Evolutionary conservation across 1,140 invertebrate genomes (phyloP), one percentile per base, ranked within the genome.

Genomic region (Drosophila bifasciata): DNA sequence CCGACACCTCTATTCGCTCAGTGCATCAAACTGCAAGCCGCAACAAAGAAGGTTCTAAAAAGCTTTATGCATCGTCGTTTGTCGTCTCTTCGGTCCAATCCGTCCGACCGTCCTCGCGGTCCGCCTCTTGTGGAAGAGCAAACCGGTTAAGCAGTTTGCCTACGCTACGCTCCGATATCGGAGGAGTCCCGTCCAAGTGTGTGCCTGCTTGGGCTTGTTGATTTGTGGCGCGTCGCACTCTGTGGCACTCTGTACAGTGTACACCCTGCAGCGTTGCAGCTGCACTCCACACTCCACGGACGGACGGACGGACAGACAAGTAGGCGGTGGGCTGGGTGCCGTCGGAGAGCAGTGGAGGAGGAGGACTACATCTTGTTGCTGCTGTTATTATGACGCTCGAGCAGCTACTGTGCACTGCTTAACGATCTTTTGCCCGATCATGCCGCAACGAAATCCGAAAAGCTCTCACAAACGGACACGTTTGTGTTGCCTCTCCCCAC

Each of bases 361-460:
- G 55, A 71, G 61, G 25, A 25, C 60, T 67, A 84, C 79, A 84
- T 79, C 76, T 86, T 88, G 83, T 88, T 88, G 83, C 76, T 88
- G 83, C 83, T 81, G 78, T 88, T 88, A 88, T 88, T 88, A 88
- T 88, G 83, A 88, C 78, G 83, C 83, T 88, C 75, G 69, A 83
- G 78, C 75, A 88, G 83, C 83, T 88, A 88, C 83, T 88, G 83
- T 88, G 83, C 83, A 88, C 62, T 79, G 79, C 78, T 88, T 88
- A 88, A 88, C 83, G 83, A 88, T 88, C 70, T 73, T 80, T 88
- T 88, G 83, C 77, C 81, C 62, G 83, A 86, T 88, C 83, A 88
- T 86, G 77, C 83, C 60, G 67, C 78, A 86, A 75, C 75, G 79
- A 60, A 86, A 88, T 76, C 78, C 83, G 32, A 86, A 86, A 86